A percentile compares a stretch with the other conserved stretches of the same genome.
Evolutionary conservation across 2,113 vertebrate species (phyloP).

Genomic region (Dipodomys ordii): DNA sequence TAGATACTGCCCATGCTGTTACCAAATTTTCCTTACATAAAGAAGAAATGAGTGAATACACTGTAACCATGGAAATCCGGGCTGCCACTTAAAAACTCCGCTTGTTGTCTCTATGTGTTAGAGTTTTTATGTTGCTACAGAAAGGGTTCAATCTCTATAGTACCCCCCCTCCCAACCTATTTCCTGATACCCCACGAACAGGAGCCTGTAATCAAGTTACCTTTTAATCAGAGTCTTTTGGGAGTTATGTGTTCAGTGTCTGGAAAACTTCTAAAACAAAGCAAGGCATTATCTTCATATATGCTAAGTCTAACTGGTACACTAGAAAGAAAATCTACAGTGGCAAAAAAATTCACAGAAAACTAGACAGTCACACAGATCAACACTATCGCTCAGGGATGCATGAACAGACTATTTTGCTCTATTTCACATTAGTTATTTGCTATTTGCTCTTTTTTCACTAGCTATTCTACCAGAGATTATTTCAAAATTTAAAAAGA

Average conservation of each 20-base stretch:
- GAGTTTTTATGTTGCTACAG: neutral
- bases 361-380: neutral
- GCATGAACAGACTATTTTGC: neutral
- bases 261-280: neutral
- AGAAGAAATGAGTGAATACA: neutral
- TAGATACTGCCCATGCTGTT: neutral
- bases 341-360: neutral
- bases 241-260: neutral
- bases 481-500: neutral
- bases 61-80: slow-evolving; percentile 2
- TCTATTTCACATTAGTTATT: neutral
- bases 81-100: neutral
- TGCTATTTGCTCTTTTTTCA: neutral
- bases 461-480: neutral
- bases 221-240: slow-evolving; percentile 47
- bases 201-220: neutral
- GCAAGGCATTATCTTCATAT: neutral
- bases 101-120: neutral
- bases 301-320: neutral
- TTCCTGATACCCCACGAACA: neutral
- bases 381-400: neutral
- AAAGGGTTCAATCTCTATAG: neutral
- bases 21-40: neutral
- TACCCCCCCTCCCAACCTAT: fast-evolving
- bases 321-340: neutral